Percentiles rank a stretch among this genome's conserved stretches.
Evolutionary conservation across 2,113 vertebrate species (phyloP).

Genomic region (Catagonus wagneri): DNA sequence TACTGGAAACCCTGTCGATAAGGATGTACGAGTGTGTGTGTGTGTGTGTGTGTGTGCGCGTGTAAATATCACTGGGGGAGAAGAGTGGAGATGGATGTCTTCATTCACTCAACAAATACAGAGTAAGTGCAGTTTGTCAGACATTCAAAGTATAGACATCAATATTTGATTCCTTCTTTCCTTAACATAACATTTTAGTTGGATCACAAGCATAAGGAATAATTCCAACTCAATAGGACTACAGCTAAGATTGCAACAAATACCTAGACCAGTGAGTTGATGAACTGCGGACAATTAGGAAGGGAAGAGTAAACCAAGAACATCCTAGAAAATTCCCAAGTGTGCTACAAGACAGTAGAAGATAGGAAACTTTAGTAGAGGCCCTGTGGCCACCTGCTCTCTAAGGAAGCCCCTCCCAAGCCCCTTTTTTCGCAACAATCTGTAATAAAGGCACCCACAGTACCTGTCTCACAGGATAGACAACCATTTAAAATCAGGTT

Average conservation of each 20-base stretch:
- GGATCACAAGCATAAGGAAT: not conserved
- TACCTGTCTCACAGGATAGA: not conserved
- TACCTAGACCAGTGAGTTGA: not conserved
- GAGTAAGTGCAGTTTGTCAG: not conserved
- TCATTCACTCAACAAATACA: not conserved
- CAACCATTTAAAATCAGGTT: not conserved
- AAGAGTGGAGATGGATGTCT: not conserved
- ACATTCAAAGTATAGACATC: not conserved
- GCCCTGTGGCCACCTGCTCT: not conserved
- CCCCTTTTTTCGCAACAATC: not conserved
- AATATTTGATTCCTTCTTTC: not conserved
- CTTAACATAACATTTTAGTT: not conserved
- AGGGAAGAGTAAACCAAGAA: not conserved
- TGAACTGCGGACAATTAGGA: not conserved
- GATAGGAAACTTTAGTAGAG: not conserved
- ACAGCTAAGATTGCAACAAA: not conserved
- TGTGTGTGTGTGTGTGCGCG: fast-evolving
- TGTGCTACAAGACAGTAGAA: not conserved
- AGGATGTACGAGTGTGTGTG: fast-evolving
- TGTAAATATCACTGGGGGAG: not conserved
- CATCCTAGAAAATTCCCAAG: not conserved
- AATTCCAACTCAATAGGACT: not conserved
- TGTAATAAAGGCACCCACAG: not conserved
- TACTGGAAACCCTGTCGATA: not conserved
- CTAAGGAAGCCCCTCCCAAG: not conserved